Percentiles rank a stretch among this genome's conserved stretches.
Conservation (phyloP, 2,888 invertebrate species). For the Spialia ferax region DNA sequence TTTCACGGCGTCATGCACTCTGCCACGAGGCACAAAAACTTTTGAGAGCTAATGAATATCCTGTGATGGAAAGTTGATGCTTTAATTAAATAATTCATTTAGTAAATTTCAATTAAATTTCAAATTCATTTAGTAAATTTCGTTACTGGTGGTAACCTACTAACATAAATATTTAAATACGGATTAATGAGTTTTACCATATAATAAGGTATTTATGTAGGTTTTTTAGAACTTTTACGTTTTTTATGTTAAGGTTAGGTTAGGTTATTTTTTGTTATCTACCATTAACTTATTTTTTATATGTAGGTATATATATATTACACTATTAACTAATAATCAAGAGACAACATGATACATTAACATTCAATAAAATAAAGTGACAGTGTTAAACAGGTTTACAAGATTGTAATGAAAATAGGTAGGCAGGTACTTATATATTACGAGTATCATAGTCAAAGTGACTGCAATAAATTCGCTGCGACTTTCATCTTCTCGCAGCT, state of each 20-base stretch:
- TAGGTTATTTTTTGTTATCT: no score
- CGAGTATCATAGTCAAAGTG: neutral
- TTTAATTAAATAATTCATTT: slow-evolving; percentile 28
- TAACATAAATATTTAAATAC: no score
- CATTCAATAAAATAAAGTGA: neutral
- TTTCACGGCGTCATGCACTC: slow-evolving; percentile 65
- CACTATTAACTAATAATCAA: no score
- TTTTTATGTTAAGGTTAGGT: no score
- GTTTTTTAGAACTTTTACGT: no score
- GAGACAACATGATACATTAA: neutral
- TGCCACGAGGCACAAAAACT: slow-evolving; percentile 39
- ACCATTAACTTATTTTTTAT: no score
- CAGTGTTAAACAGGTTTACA: neutral
- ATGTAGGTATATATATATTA: no score
- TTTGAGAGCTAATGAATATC: slow-evolving; percentile 36
- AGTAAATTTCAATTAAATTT: neutral
- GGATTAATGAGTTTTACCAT: no score
- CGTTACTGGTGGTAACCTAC: no score
- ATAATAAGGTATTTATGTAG: no score
- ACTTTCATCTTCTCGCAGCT: neutral
- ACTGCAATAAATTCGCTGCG: neutral
- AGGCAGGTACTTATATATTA: no score
- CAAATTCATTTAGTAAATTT: no score
- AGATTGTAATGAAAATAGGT: neutral
- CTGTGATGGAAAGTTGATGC: slow-evolving; percentile 46